Evolutionary conservation across 2,113 vertebrate species (phyloP), one percentile per base, ranked within the genome.

Genomic region (Ictidomys tridecemlineatus): DNA sequence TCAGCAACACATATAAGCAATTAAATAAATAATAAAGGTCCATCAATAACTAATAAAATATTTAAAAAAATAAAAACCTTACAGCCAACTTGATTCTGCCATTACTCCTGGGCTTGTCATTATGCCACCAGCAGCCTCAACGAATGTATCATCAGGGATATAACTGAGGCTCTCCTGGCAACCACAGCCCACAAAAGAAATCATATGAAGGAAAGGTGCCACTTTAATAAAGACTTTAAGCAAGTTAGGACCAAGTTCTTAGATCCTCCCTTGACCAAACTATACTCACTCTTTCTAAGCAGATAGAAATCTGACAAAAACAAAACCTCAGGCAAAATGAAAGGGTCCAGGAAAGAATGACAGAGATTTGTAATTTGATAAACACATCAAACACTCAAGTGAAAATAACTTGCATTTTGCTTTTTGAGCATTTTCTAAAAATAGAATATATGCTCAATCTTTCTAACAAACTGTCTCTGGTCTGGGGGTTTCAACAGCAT

Each of bases 361-460:
- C 92, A 97, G 95, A 98, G 92, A 97, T 97, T 94, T 95, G 67
- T 97, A 97, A 97, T 96, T 88, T 74, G 96, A 97, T 97, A 96
- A 95, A 96, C n/a, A 97, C 94, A 96, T 97, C 95, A 98, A 98
- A 97, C 77, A 93, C 37, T 90, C 79, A 96, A 97, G 30, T 91
- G 72, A 97, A 95, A 95, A 95, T 95, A 97, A 92, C 73, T 85
- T 96, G 92, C 30, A 77, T 88, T 95, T 96, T 92, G 93, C 63
- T 95, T 89, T 97, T 80, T 95, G 91, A 95, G 96, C 92, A 94
- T 45, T 42, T 42, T 96, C 87, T 94, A 97, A 97, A 97, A 96
- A 97, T 96, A 97, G 91, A 85, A 94, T 17, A 67, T 65, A 89
- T 17, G 53, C 42, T 91, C 72, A 90, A n/a, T 92, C 88, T 95